These are phyloP conservation scores for Cheilosia pagana DNA, from an alignment of 2,888 invertebrate genomes.

Conservation along the genomic window DNA sequence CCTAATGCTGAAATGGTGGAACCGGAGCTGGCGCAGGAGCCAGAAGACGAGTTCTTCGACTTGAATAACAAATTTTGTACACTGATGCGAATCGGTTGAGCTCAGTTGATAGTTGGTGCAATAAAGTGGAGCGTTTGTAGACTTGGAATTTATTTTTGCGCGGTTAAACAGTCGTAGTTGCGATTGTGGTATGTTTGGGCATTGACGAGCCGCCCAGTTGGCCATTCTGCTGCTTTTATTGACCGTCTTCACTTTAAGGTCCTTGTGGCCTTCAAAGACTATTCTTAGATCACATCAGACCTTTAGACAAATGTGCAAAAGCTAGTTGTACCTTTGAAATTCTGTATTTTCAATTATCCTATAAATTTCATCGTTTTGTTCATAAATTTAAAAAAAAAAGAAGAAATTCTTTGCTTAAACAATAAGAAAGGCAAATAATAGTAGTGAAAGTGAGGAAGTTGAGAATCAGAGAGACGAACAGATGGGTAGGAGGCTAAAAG, in stretches of 20 bases:
- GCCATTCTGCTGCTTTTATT: no score
- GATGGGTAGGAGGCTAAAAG: constrained; percentile 11
- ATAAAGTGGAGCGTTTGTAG: constrained; percentile 18
- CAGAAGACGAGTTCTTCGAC: constrained; percentile 79
- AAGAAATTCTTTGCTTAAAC: constrained; percentile 49
- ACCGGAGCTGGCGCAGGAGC: constrained; percentile 38
- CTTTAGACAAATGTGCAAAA: no score
- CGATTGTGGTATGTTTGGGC: no score
- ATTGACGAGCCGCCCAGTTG: no score
- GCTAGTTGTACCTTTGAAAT: constrained; percentile 25
- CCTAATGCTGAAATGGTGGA: constrained; percentile 78
- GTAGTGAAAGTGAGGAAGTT: constrained; percentile 44
- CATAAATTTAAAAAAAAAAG: constrained; percentile 59
- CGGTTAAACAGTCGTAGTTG: no score
- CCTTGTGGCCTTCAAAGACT: neutral
- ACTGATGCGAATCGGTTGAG: constrained; percentile 77
- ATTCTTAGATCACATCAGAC: no score
- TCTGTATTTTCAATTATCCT: constrained; percentile 72
- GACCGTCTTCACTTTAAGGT: neutral
- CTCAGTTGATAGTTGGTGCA: neutral
- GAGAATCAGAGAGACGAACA: constrained; percentile 35
- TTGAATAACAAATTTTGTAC: constrained; percentile 82
- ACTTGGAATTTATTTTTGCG: no score
- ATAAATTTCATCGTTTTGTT: constrained; percentile 70
- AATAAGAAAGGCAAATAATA: constrained; percentile 62